Evolutionary conservation across 2,888 invertebrate species (phyloP), one percentile per base, ranked within the genome.

Genomic region (Mechanitis messenoides): DNA sequence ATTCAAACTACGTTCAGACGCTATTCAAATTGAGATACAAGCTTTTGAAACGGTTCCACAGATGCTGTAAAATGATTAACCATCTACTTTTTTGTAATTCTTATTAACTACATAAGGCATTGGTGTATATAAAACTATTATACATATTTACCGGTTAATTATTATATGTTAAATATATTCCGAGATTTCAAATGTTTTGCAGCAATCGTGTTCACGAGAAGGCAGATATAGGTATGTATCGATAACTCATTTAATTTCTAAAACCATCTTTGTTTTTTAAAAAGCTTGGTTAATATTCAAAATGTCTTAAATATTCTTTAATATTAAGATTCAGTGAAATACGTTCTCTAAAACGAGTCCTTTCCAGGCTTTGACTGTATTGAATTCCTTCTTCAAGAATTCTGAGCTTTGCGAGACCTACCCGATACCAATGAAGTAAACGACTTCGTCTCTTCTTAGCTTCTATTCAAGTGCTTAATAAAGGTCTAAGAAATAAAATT

Each of bases 1-100:
- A 72, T 69, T 71, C 69, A 68, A 67, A 67, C 63, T 64, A 62
- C 61, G 72, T 69, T 63, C 65, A 67, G 68, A 66, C 66, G 65
- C 64, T 66, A 68, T 72, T 69, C 68, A 68, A 71, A 71, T 71
- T 71, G 71, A 72, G 70, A 69, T 69, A 71, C 69, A 70, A 66
- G 67, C 63, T 65, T 66, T 59, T 58, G 38, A 59, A 62, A 66
- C 61, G 56, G 66, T 67, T 66, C 66, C 63, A 60, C 60, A 59
- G 63, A 50, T 50, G 31, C 56, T 60, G 58, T 66, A 61, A 68
- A 67, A 64, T 68, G 62, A 67, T 64, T 67, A 67, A 57, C 45
- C n/a, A 31, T 50, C 7, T 42, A 42, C 42, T 9, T 42, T 42
- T 42, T 42, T 7, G 35, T 5, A 35, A 35, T 35, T 2, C 42